These are phyloP conservation scores for Gorsachius magnificus DNA, from an alignment of 2,797 vertebrate genomes.

Conservation along the genomic window DNA sequence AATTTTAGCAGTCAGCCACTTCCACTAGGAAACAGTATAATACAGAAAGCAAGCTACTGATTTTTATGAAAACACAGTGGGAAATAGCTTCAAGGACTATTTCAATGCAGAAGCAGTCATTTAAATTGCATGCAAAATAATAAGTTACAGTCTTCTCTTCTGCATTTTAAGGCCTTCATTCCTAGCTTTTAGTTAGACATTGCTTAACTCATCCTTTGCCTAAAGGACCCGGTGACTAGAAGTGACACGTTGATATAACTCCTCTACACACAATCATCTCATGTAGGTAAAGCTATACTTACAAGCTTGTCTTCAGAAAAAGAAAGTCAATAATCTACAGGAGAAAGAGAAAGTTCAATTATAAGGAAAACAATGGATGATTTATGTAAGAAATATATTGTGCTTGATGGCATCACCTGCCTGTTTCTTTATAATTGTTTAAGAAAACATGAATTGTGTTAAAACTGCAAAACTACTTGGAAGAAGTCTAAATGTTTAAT, in stretches of 20 bases:
- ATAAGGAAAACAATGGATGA: background rate
- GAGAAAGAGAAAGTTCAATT: background rate
- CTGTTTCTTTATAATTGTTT: background rate
- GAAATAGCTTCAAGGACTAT: background rate
- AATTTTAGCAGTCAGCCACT: background rate
- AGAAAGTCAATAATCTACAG: background rate
- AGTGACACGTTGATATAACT: background rate
- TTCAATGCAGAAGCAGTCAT: background rate
- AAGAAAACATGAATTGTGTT: background rate
- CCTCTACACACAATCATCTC: background rate
- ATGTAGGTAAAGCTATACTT: background rate
- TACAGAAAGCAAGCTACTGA: background rate
- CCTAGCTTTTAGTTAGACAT: background rate
- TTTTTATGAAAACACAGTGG: background rate
- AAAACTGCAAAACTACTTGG: background rate
- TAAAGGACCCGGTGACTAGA: background rate
- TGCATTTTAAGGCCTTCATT: background rate
- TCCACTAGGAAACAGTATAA: background rate
- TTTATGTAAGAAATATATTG: background rate
- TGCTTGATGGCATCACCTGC: background rate
- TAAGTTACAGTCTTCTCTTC: background rate
- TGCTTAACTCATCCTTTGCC: background rate
- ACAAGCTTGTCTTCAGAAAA: background rate
- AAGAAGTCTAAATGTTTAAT: background rate
- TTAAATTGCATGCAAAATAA: background rate